A percentile compares a stretch with the other conserved stretches of the same genome.
These are phyloP conservation scores for Phallusia fumigata DNA, from an alignment of 23 tunicate genomes.

Conservation along the genomic window DNA sequence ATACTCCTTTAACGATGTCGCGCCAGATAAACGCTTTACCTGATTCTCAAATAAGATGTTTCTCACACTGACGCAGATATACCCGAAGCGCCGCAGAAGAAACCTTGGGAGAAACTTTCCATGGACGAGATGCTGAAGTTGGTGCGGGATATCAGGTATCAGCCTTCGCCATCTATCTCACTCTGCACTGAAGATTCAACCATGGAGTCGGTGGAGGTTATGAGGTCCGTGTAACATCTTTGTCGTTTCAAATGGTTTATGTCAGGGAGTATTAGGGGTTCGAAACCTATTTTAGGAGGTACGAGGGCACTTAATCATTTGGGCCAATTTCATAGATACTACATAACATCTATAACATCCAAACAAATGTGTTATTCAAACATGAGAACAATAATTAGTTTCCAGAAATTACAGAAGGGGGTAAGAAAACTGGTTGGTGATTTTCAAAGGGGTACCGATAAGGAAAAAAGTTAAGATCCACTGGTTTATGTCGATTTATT, in stretches of 20 bases:
- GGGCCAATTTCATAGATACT: too few species aligned
- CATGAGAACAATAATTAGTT: too few species aligned
- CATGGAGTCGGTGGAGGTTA: slow-evolving; percentile 83
- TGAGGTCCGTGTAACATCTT: slow-evolving; percentile 43
- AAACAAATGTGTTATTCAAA: too few species aligned
- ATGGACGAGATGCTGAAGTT: slow-evolving; percentile 86
- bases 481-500: too few species aligned
- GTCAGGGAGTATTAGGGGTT: background rate
- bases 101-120: slow-evolving; percentile 85
- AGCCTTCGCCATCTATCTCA: slow-evolving; percentile 87
- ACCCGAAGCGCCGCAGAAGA: slow-evolving; percentile 15
- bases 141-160: slow-evolving; percentile 86
- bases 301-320: background rate
- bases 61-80: background rate
- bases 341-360: too few species aligned
- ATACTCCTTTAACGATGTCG: too few species aligned
- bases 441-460: too few species aligned
- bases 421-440: too few species aligned
- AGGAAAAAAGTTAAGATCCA: background rate
- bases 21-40: too few species aligned
- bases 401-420: too few species aligned
- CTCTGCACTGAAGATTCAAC: slow-evolving; percentile 91
- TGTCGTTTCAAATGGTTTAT: background rate
- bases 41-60: too few species aligned
- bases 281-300: background rate